Conservation (phyloP, 1,140 invertebrate genomes). For the Caerostris extrusa region DNA sequence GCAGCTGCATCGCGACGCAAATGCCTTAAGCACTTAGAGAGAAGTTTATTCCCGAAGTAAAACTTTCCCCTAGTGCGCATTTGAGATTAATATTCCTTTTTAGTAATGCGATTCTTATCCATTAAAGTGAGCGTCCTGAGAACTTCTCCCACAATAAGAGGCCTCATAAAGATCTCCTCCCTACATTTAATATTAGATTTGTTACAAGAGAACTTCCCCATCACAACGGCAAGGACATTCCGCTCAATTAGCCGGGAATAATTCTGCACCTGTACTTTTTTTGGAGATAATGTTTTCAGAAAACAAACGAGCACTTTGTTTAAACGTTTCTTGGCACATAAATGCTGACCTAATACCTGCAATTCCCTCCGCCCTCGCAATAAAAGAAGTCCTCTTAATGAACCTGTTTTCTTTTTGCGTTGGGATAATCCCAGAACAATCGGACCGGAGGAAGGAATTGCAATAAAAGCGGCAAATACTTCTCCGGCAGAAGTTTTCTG, state of each 20-base stretch:
- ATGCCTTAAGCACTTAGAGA: background rate
- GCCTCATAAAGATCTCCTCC: too few relatives aligned
- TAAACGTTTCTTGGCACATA: background rate
- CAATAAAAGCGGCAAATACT: conserved; percentile 49
- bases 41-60: too few relatives aligned
- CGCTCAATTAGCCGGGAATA: background rate
- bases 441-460: conserved; percentile 37
- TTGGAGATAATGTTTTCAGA: background rate
- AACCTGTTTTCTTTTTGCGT: conserved; percentile 35
- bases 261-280: background rate
- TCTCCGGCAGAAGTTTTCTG: conserved; percentile 53
- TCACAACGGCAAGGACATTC: background rate
- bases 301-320: background rate
- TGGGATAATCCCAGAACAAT: conserved; percentile 62
- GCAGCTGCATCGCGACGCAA: background rate
- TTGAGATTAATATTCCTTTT: too few relatives aligned
- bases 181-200: background rate
- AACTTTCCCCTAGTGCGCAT: too few relatives aligned
- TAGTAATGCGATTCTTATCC: too few relatives aligned
- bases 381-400: conserved; percentile 52
- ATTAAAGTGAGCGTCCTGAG: background rate
- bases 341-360: conserved; percentile 48
- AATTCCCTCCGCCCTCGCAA: conserved; percentile 13
- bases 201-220: background rate
- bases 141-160: background rate